Evolutionary conservation across 2,113 vertebrate genomes (phyloP), one percentile per base, ranked within the genome.

Genomic region (Vidua macroura): DNA sequence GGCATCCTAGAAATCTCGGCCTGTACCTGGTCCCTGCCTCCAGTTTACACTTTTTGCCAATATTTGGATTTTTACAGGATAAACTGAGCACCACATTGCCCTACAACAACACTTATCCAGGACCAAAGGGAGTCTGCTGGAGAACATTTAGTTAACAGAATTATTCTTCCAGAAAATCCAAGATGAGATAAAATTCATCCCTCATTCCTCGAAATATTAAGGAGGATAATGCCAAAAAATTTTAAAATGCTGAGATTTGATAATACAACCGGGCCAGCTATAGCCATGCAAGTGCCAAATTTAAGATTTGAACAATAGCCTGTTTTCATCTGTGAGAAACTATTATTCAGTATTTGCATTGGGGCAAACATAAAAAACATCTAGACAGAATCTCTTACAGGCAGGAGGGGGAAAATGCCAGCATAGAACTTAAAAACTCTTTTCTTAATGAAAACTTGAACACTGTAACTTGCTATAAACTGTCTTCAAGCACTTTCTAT

Each of bases 261-360:
- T 96, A 60, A 88, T 35, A 53, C 0, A 51, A 33, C 73, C 73
- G 53, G 82, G 66, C 70, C 60, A 81, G 37, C 55, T 90, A 84
- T 14, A 63, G 48, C n/a, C 46, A 96, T 37, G 58, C 68, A 92
- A 90, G 90, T 80, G n/a, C 85, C 72, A 81, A 88, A 92, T 91
- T 97, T 92, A 95, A 94, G 91, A 93, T 90, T 92, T 97, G 81
- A 86, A 96, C 87, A 92, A 85, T 62, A 96, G 44, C 60, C 83
- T n/a, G 15, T 37, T 84, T 97, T 94, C 13, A 62, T 86, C 90
- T 68, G 58, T 81, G 59, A 95, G 84, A 96, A 88, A 91, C 15
- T 43, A 89, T 97, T 78, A 73, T 91, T 86, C 66, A 96, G 87
- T 78, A 59, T 88, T 96, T 97, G 55, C 87, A 90, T 7, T 84